These are phyloP conservation scores for Hirundo rustica DNA, from an alignment of 2,797 vertebrate genomes.

Conservation along the genomic window DNA sequence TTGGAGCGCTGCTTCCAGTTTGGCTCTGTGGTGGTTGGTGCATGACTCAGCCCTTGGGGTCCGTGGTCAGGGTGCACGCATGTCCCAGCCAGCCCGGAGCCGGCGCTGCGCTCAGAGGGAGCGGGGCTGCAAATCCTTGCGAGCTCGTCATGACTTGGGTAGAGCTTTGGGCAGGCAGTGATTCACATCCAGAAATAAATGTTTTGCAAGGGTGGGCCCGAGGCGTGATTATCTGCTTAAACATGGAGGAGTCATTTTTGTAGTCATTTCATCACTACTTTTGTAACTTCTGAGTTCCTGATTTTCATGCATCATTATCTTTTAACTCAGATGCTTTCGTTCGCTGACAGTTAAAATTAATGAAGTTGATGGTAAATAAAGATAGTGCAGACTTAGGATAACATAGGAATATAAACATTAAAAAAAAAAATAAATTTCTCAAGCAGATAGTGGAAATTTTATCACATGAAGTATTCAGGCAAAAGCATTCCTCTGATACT, in stretches of 20 bases:
- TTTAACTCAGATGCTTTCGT: background rate
- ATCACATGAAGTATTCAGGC: background rate
- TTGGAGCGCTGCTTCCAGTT: accelerated
- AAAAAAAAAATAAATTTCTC: background rate
- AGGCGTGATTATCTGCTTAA: background rate
- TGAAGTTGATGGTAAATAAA: slow-evolving; percentile 15
- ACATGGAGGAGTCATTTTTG: background rate
- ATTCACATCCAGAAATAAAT: background rate
- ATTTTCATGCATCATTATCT: background rate
- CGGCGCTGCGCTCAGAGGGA: background rate
- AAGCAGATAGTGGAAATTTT: background rate
- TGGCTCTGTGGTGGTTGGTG: accelerated
- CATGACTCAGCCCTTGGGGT: background rate
- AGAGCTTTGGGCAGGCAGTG: background rate
- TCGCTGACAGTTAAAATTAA: slow-evolving; percentile 26
- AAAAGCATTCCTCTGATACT: background rate
- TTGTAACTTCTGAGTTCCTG: slow-evolving; percentile 1
- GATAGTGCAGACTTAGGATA: background rate
- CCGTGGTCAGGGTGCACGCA: accelerated
- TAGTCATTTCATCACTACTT: background rate
- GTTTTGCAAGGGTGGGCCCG: slow-evolving; percentile 31
- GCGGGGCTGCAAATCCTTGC: background rate
- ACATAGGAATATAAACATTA: background rate
- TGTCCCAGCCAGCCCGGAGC: background rate
- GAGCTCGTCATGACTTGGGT: background rate